A percentile compares a stretch with the other conserved stretches of the same genome.
Conservation (phyloP, 92 coral and sea anemone species). For the Umimayanthus chanpuru region DNA sequence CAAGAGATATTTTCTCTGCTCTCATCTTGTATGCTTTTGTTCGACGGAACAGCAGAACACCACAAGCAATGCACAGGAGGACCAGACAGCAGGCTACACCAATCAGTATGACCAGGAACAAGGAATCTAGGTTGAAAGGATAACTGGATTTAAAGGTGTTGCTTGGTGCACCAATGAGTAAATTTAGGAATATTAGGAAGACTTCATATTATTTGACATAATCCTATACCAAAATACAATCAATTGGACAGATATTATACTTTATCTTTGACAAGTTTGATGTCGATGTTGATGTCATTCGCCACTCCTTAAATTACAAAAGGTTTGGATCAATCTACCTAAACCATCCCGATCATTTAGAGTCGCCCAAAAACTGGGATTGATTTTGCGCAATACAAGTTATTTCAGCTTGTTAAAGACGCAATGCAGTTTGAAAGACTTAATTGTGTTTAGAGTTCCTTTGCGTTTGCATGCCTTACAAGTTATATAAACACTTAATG, state of each 20-base stretch:
- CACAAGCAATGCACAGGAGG: not conserved
- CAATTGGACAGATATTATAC: too few species aligned
- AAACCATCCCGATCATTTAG: too few species aligned
- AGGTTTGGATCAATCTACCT: not conserved
- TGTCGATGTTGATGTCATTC: not conserved
- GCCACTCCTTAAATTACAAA: not conserved
- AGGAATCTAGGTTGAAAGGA: not conserved
- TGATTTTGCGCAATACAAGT: too few species aligned
- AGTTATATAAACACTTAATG: too few species aligned
- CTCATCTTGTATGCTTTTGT: not conserved
- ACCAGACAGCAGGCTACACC: constrained; percentile 7
- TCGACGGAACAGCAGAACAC: not conserved
- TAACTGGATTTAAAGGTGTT: not conserved
- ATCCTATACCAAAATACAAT: too few species aligned
- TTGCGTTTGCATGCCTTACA: too few species aligned
- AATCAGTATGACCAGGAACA: not conserved
- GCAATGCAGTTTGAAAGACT: too few species aligned
- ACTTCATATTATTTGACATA: not conserved
- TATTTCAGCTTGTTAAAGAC: too few species aligned
- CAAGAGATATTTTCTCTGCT: not conserved
- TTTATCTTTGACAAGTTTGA: not conserved
- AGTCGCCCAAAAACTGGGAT: too few species aligned
- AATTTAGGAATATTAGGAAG: too few species aligned
- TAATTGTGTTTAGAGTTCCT: too few species aligned
- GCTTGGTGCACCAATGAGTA: not conserved